A percentile compares a stretch with the other conserved stretches of the same genome.
Conservation (phyloP, 2,113 vertebrate genomes). For the Callipepla californica region DNA sequence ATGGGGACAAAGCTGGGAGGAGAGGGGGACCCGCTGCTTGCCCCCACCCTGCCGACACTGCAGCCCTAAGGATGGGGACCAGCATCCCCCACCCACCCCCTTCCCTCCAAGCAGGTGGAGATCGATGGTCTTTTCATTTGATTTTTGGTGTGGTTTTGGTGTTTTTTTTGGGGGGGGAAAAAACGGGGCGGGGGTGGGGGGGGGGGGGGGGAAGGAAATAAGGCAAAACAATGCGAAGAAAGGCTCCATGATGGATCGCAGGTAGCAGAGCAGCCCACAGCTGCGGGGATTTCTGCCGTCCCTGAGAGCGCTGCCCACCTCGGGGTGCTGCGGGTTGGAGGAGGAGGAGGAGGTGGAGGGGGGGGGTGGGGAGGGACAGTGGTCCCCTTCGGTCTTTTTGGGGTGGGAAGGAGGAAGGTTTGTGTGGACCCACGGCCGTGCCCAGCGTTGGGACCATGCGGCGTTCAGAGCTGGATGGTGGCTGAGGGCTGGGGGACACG, state of each 20-base stretch:
- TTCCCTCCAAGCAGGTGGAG: too few relatives aligned
- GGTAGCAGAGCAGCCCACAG: background rate
- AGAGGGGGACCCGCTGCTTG: too few relatives aligned
- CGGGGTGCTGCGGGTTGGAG: background rate
- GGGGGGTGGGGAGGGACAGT: background rate
- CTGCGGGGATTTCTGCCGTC: background rate
- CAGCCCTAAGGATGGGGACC: too few relatives aligned
- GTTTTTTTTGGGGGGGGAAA: background rate
- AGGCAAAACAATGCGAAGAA: slow-evolving; percentile 10
- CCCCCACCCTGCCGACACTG: too few relatives aligned
- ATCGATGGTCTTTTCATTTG: too few relatives aligned
- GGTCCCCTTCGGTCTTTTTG: too few relatives aligned
- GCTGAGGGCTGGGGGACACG: background rate
- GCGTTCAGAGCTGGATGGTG: background rate
- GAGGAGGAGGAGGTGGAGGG: background rate
- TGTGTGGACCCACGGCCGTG: background rate
- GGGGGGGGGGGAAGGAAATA: background rate
- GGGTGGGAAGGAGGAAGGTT: background rate
- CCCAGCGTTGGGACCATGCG: accelerated
- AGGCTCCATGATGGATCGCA: slow-evolving; percentile 49
- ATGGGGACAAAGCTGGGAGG: too few relatives aligned
- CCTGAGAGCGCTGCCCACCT: background rate
- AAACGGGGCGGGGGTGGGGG: too few relatives aligned
- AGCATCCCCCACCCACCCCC: too few relatives aligned
- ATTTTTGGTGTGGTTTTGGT: too few relatives aligned